These are phyloP conservation scores for Brachionus koreanus DNA, from an alignment of 1,140 invertebrate species.

Conservation along the genomic window DNA sequence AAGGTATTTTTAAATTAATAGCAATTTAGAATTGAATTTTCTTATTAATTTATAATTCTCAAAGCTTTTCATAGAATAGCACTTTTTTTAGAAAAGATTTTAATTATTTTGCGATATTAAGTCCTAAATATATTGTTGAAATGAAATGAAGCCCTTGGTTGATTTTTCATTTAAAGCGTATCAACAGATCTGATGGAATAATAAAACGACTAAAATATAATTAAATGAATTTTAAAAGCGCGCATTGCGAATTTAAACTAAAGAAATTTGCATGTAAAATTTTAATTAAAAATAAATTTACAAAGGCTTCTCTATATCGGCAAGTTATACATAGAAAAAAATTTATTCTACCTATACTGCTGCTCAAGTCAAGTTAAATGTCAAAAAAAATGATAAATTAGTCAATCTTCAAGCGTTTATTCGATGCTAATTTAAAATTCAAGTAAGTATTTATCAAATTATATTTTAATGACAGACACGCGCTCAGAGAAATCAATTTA, in stretches of 20 bases:
- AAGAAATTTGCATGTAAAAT: conserved; percentile 14
- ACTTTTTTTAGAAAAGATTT: background rate
- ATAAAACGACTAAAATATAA: background rate
- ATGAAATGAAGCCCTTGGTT: conserved; percentile 6
- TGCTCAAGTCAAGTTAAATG: background rate
- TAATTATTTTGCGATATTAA: conserved; percentile 1
- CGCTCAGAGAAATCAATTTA: background rate
- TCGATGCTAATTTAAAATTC: background rate
- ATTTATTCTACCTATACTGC: background rate
- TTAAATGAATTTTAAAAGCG: background rate
- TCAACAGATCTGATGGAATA: background rate
- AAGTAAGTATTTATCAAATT: background rate
- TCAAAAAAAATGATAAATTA: conserved; percentile 9
- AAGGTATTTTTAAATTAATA: background rate
- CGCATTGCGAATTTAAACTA: background rate
- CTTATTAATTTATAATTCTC: background rate
- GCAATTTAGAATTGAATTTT: background rate
- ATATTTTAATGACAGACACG: conserved; percentile 23
- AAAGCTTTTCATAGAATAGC: background rate
- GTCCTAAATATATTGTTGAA: background rate
- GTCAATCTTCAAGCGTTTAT: background rate
- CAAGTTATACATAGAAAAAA: background rate
- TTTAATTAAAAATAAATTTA: conserved; percentile 37
- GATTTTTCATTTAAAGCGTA: background rate
- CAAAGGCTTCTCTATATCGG: background rate